Evolutionary conservation across 2,888 invertebrate genomes (phyloP), one percentile per base, ranked within the genome.

Genomic region (Lapara coniferarum): DNA sequence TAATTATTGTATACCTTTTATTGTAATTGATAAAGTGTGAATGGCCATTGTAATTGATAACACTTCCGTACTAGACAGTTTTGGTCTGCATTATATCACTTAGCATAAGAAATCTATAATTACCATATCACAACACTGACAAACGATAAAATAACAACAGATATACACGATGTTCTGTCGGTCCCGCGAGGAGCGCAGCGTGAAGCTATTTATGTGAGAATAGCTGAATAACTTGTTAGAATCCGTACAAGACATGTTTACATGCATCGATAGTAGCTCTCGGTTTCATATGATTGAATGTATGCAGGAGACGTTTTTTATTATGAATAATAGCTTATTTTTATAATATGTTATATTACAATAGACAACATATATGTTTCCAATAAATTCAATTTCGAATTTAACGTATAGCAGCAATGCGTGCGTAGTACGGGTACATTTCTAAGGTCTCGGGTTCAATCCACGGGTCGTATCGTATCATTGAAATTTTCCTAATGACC

Each of bases 181-280:
- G 58, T 25, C 37, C 68, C 16, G 51, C 37, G 16, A 59, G 51
- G 58, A 37, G 13, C 58, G 37, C 58, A 59, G 58, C 68, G 49
- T 68, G 68, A 68, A 68, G 16, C 52, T 68, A 68, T 58, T 51
- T 68, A 68, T 68, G 58, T 58, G 16, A 51, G 58, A 30, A 68
- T 55, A 58, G 58, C 57, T 49, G 52, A 68, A 51, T 46, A 37
- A 44, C 58, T 68, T 52, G 58, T 58, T 68, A 51, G 58, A 68
- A 52, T 57, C 37, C n/a, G 14, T 30, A 19, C 49, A 53, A 16
- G 55, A 68, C 51, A 68, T 37, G 57, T 51, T 68, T 58, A 58
- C 52, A 51, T 37, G 13, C 58, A 68, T 63, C 49, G 63, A 63
- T 63, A 63, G 63, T 16, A 59, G 16, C 49, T 46, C 19, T 63